Conservation (phyloP, 2,797 vertebrate species). For the Gadopsis marmoratus region DNA sequence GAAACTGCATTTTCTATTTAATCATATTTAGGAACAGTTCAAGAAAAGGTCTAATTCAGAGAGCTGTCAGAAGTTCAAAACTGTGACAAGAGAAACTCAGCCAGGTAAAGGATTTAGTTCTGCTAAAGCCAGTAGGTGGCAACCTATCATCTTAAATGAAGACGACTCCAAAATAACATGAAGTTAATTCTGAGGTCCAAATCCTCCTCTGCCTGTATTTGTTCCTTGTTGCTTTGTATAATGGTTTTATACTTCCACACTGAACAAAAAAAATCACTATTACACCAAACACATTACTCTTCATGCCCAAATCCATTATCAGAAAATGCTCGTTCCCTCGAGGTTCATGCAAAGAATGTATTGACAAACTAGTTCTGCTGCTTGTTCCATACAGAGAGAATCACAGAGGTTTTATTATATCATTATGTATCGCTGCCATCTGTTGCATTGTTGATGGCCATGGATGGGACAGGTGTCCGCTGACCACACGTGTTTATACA, state of each 20-base stretch:
- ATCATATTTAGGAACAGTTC: neutral
- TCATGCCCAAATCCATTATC: conserved; percentile 54
- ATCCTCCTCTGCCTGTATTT: conserved; percentile 16
- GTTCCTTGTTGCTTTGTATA: conserved; percentile 16
- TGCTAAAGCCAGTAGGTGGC: conserved; percentile 63
- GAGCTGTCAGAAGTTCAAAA: neutral
- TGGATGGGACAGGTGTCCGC: conserved; percentile 70
- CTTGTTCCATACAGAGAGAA: conserved; percentile 42
- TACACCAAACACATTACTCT: conserved; percentile 48
- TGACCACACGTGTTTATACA: conserved; percentile 63
- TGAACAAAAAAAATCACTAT: conserved; percentile 26
- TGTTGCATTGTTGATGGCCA: conserved; percentile 67
- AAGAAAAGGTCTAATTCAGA: neutral
- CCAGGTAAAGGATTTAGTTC: neutral
- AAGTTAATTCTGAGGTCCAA: neutral
- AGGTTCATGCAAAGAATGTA: conserved; percentile 56
- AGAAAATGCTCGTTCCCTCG: conserved; percentile 38
- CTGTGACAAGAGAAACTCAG: neutral
- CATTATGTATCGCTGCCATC: conserved; percentile 68
- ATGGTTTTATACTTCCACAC: conserved; percentile 29
- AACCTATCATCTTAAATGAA: conserved; percentile 56
- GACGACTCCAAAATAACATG: neutral
- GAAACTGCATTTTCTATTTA: neutral
- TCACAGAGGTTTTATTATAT: conserved; percentile 62
- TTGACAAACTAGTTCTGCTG: conserved; percentile 58